Evolutionary conservation across 2,888 invertebrate species (phyloP), one percentile per base, ranked within the genome.

Genomic region (Eremobia ochroleuca): DNA sequence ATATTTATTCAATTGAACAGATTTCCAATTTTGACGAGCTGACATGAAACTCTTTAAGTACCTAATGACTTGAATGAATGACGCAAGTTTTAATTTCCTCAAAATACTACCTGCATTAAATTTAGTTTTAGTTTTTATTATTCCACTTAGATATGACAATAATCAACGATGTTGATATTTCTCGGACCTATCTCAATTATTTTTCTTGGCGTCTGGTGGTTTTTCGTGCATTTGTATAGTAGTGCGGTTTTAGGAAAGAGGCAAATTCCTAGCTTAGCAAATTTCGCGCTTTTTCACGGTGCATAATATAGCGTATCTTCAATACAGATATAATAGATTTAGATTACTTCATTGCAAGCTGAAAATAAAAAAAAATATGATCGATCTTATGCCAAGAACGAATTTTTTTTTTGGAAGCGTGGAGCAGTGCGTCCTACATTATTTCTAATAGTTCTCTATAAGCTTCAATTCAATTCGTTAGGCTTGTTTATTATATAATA

Each of bases 111-210:
- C n/a, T 64, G n/a, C 40, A 55, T 6, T 76, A 52, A 49, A 62
- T 78, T 28, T 64, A 64, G n/a, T 34, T 64, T 68, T 40, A 61
- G n/a, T 46, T 85, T 72, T 49, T 86, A n/a, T 34, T 71, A 37
- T 72, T 85, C 49, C 61, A 69, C 21, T 64, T 85, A 67, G 37
- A 46, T 70, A n/a, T 58, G 59, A 76, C 37, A 85, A 52, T 76
- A 68, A 75, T 67, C 9, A 28, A 55, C 55, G 1, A 61, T 34
- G 5, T n/a, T 66, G n/a, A 40, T 28, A 15, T 40, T 37, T 52
- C 43, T 55, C 25, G 15, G 15, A 28, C 34, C 2, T 34, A 34
- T 40, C 49, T 46, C 5, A 46, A 46, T 13, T 25, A 1, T 40
- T 76, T 83, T 62, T 49, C 5, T 46, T 31, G 37, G n/a, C 18